A percentile compares a stretch with the other conserved stretches of the same genome.
phyloP scores from a whole-genome alignment of 2,888 invertebrate genomes.

The Polyommatus icarus region DNA sequence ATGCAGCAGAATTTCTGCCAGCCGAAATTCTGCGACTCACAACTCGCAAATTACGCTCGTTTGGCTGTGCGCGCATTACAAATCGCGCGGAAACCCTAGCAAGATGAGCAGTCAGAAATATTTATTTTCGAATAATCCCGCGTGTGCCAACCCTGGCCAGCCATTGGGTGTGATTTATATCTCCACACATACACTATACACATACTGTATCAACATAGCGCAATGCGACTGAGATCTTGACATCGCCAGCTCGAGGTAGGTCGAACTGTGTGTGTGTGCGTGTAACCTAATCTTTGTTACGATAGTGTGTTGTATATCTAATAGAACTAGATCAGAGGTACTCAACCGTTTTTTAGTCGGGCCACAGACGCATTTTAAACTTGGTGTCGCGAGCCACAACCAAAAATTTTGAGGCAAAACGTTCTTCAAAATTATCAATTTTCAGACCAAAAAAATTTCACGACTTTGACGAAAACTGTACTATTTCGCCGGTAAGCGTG shows the following conservation, averaged over 20 bases:
- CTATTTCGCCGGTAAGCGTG: too few species aligned
- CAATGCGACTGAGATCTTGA: constrained; percentile 42
- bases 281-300: constrained; percentile 42
- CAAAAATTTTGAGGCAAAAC: too few species aligned
- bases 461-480: too few species aligned
- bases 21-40: too few species aligned
- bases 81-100: too few species aligned
- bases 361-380: not conserved
- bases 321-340: not conserved
- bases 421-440: too few species aligned
- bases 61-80: too few species aligned
- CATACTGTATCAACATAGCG: constrained; percentile 30
- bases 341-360: too few species aligned
- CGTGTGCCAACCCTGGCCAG: not conserved
- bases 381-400: too few species aligned
- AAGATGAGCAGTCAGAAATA: not conserved
- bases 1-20: too few species aligned
- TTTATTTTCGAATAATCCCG: not conserved
- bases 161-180: constrained; percentile 12
- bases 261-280: constrained; percentile 35
- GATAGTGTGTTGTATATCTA: not conserved
- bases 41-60: too few species aligned
- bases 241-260: constrained; percentile 41
- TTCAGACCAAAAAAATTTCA: too few species aligned
- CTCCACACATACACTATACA: not conserved